Evolutionary conservation across 2,797 vertebrate species (phyloP), one percentile per base, ranked within the genome.

Genomic region (Leuciscus waleckii): DNA sequence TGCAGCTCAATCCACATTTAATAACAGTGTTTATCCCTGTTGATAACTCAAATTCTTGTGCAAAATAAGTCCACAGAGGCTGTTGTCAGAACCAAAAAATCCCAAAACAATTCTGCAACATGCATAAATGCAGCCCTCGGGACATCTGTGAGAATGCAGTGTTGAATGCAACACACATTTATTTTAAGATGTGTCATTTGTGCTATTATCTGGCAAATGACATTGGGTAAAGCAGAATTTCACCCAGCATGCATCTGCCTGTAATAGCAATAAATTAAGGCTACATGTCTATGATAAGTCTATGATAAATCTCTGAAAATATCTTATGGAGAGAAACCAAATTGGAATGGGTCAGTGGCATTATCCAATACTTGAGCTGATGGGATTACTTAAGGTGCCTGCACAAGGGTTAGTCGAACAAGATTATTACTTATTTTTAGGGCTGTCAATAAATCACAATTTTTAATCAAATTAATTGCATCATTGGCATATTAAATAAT

Each of bases 1-100:
- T 90, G 83, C 87, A 65, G 76, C 88, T 49, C 84, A 88, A 90
- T 91, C 89, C 78, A 81, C 65, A 65, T 83, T n/a, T 94, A 93
- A 95, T 95, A 88, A 94, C 89, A 90, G 92, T 94, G 90, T 93
- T 95, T 94, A 92, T 90, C 81, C 1, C 84, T 89, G 90, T 88
- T 90, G 74, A 80, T 87, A 91, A 90, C 89, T 90, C 91, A 88
- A 86, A 80, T 89, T 89, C 90, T 87, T 90, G 85, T 91, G 87
- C 88, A 89, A 85, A 92, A 92, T 88, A 90, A 88, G 81, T 89
- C 85, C 68, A 61, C 16, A 19, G 78, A 82, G 81, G 69, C 86
- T 54, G 85, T 89, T 85, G 88, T 90, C 86, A 88, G 85, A 82
- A 86, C 84, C 82, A 89, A 81, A 92, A 90, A 92, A 86, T 87